Conservation (phyloP, 2,888 invertebrate species). For the Drosophila mulleri region DNA sequence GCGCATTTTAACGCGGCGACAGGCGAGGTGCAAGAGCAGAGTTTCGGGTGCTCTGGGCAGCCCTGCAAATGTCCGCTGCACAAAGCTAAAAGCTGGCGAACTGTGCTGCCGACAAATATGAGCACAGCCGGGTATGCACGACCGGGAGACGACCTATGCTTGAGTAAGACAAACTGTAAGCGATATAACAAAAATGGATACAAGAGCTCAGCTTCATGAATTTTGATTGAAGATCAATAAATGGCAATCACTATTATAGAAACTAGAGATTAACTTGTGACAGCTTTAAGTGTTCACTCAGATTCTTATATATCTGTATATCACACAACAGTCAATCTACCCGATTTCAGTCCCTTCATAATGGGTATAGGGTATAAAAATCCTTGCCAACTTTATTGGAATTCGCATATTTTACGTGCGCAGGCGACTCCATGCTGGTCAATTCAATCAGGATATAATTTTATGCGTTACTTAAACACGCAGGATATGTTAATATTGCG, state of each 20-base stretch:
- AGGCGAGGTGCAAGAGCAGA: slow-evolving; percentile 5
- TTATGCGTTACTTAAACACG: slow-evolving; percentile 81
- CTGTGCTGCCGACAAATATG: slow-evolving; percentile 20
- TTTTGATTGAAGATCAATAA: too few relatives aligned
- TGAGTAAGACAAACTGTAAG: too few relatives aligned
- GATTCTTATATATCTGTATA: not conserved
- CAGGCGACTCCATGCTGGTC: slow-evolving; percentile 56
- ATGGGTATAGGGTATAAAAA: slow-evolving; percentile 14
- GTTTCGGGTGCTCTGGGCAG: slow-evolving; percentile 9
- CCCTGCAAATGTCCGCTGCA: slow-evolving; percentile 25
- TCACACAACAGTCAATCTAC: not conserved
- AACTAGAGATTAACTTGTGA: not conserved
- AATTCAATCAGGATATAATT: slow-evolving; percentile 81
- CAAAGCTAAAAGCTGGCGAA: slow-evolving; percentile 37
- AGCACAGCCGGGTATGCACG: not conserved
- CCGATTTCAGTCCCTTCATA: not conserved
- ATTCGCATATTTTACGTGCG: slow-evolving; percentile 79
- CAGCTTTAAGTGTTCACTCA: not conserved
- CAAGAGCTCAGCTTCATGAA: too few relatives aligned
- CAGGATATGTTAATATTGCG: slow-evolving; percentile 81
- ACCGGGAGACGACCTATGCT: not conserved
- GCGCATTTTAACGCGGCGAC: slow-evolving; percentile 73
- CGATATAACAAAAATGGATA: too few relatives aligned
- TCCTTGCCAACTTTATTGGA: slow-evolving; percentile 76
- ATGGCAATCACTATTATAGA: too few relatives aligned